Evolutionary conservation across 2,888 invertebrate genomes (phyloP), one percentile per base, ranked within the genome.

Genomic region (Euplexia lucipara): DNA sequence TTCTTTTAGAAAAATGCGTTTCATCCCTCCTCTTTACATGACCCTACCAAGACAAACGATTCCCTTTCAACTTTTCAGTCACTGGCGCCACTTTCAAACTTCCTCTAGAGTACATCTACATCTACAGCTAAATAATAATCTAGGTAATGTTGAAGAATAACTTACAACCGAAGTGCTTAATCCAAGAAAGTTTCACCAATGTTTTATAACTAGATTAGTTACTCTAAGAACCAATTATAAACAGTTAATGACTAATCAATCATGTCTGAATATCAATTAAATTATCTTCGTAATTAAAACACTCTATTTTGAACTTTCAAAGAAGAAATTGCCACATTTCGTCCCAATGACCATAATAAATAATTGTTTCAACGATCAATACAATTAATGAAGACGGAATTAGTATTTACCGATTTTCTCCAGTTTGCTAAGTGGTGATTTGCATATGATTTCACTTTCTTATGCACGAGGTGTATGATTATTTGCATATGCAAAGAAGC

Each of bases 401-500:
- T 68, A 58, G 44, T 70, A 58, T 72, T 68, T 70, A 67, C 65
- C 56, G 57, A 61, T 69, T 76, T 79, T 82, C 71, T 72, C 69
- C 30, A 8, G 35, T 57, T 51, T 16, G 44, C 41, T 48, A 52
- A 57, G 35, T 63, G n/a, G 26, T 58, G 49, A 81, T 76, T 73
- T 66, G 51, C 69, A 73, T 81, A 39, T 69, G 69, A 59, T 76
- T 81, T 79, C 79, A 77, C 83, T 83, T 82, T 82, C 79, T 20
- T 63, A 52, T 42, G 70, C 65, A 62, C 59, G 58, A 58, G 12
- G 39, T 54, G 41, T 54, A 56, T 63, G 9, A 39, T 48, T 70
- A 60, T 73, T 78, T 70, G 64, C 56, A 52, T 77, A 77, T 77
- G 64, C 65, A 72, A 65, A 70, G 22, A 30, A 58, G 59, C 48